Conservation (phyloP, 2,888 invertebrate species). For the Metopia argyrocephala region DNA sequence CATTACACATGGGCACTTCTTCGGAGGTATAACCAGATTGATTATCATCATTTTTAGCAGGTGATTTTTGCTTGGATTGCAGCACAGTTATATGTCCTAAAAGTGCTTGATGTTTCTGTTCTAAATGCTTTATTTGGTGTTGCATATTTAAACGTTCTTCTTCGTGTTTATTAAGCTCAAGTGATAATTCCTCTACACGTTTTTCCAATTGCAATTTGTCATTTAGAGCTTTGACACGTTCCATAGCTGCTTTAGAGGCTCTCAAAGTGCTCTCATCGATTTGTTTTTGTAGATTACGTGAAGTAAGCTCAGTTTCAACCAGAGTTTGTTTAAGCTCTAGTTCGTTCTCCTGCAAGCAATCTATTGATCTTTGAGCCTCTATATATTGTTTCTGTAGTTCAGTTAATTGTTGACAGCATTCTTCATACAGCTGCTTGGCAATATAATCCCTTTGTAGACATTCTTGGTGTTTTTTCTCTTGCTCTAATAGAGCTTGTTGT, state of each 20-base stretch:
- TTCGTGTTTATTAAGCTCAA: slow-evolving; percentile 68
- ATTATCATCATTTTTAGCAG: slow-evolving; percentile 70
- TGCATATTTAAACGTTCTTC: slow-evolving; percentile 73
- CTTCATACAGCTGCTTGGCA: slow-evolving; percentile 81
- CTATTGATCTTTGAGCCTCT: slow-evolving; percentile 77
- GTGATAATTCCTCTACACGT: slow-evolving; percentile 70
- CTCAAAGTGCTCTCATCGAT: slow-evolving; percentile 86
- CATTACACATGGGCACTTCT: slow-evolving; percentile 71
- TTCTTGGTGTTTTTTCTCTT: slow-evolving; percentile 77
- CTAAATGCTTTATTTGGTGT: slow-evolving; percentile 67
- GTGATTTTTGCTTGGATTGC: slow-evolving; percentile 71
- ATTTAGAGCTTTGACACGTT: slow-evolving; percentile 86
- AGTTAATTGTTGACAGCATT: slow-evolving; percentile 79
- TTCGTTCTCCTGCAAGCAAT: slow-evolving; percentile 78
- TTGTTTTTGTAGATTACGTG: slow-evolving; percentile 82
- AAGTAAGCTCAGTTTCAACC: slow-evolving; percentile 79
- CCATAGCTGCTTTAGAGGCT: slow-evolving; percentile 86
- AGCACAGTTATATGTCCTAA: slow-evolving; percentile 66
- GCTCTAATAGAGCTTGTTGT: slow-evolving; percentile 67
- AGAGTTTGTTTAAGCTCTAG: slow-evolving; percentile 76
- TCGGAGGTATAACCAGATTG: slow-evolving; percentile 80
- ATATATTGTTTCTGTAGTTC: slow-evolving; percentile 78
- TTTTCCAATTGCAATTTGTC: slow-evolving; percentile 84
- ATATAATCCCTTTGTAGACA: slow-evolving; percentile 80
- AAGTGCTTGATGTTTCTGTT: slow-evolving; percentile 69